Evolutionary conservation across 2,888 invertebrate genomes (phyloP).

Genomic region (Zootermopsis nevadensis): DNA sequence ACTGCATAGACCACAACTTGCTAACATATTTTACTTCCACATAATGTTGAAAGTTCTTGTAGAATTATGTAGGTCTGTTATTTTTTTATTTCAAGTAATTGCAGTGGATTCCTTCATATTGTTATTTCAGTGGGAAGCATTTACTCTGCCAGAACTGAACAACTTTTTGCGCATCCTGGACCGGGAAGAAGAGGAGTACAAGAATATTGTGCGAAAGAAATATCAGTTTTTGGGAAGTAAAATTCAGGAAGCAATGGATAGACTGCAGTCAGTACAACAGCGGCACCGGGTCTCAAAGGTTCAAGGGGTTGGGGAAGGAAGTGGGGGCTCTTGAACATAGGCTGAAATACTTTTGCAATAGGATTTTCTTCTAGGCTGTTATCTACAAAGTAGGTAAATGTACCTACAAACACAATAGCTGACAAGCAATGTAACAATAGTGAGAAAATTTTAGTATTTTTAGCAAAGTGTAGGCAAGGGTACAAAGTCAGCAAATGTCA

Average conservation of each 20-base stretch:
- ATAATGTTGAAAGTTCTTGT: too few species aligned
- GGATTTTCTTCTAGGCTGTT: constrained; percentile 2
- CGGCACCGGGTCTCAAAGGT: not conserved
- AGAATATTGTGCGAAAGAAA: constrained; percentile 64
- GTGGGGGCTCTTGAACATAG: not conserved
- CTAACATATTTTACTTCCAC: too few species aligned
- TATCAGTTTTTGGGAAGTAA: constrained; percentile 59
- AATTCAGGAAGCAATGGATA: constrained; percentile 53
- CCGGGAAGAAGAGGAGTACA: constrained; percentile 66
- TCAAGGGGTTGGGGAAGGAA: not conserved
- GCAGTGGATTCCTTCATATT: too few species aligned
- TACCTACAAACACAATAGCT: not conserved
- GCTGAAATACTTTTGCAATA: not conserved
- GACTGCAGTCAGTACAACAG: constrained; percentile 35
- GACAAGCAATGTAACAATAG: not conserved
- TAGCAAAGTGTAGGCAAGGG: not conserved
- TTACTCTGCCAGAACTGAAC: constrained; percentile 67
- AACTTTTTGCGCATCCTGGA: constrained; percentile 68
- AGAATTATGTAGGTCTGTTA: too few species aligned
- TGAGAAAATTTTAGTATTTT: not conserved
- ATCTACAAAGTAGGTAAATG: constrained; percentile 1
- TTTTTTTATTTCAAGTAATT: too few species aligned
- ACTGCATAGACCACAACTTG: too few species aligned
- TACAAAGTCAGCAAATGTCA: not conserved
- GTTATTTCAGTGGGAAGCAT: constrained; percentile 66